phyloP scores from a whole-genome alignment of 2,888 invertebrate genomes.

The Chorisops tibialis region DNA sequence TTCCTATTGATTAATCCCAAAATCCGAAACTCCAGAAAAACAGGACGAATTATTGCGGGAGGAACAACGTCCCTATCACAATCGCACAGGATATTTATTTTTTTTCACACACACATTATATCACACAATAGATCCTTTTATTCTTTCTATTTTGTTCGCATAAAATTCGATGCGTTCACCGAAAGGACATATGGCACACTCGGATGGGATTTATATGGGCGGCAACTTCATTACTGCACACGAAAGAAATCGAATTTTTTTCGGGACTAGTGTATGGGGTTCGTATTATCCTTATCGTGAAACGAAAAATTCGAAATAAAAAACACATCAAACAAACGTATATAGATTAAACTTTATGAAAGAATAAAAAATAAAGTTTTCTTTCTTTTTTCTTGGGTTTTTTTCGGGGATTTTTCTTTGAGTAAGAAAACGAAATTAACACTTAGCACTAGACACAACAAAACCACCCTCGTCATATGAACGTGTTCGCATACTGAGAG shows the following conservation, averaged over 20 bases:
- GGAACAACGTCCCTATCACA: not conserved
- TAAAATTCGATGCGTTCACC: not conserved
- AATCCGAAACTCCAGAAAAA: not conserved
- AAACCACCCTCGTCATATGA: conserved; percentile 23
- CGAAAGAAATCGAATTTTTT: not conserved
- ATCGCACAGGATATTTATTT: not conserved
- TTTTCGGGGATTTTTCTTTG: not conserved
- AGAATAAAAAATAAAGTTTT: not conserved
- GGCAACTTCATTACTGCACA: conserved; percentile 7
- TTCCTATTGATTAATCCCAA: conserved; percentile 14
- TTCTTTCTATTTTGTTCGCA: not conserved
- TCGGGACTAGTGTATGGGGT: not conserved
- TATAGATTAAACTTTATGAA: too few relatives aligned
- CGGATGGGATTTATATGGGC: conserved; percentile 3
- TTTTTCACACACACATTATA: conserved; percentile 9
- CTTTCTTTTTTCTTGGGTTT: not conserved
- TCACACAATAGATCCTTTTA: conserved; percentile 15
- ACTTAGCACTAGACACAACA: conserved; percentile 20
- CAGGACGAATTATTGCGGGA: not conserved
- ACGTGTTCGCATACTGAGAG: too few relatives aligned
- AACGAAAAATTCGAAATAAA: not conserved
- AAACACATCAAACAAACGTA: too few relatives aligned
- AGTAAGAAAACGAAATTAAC: conserved; percentile 20
- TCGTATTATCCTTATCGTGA: not conserved
- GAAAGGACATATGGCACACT: not conserved